Evolutionary conservation across 2,888 invertebrate species (phyloP).

Genomic region (Andrena marginata): DNA sequence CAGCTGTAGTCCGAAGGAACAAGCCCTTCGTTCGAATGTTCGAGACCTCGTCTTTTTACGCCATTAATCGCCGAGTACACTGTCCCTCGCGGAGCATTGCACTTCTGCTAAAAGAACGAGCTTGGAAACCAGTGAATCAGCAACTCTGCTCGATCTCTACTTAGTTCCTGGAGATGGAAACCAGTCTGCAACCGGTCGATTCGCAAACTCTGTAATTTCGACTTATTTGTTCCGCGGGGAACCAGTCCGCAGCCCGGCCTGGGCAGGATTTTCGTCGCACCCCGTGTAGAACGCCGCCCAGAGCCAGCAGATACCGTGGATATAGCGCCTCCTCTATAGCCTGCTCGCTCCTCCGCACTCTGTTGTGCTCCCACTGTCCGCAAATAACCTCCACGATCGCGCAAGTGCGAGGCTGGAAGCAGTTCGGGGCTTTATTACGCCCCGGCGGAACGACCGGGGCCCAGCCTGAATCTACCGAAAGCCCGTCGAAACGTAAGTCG

Average conservation of each 20-base stretch:
- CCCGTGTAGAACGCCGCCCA: conserved; percentile 36
- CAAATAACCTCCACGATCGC: conserved; percentile 66
- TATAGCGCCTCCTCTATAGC: not conserved
- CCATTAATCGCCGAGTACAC: no score
- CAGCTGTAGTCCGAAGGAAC: no score
- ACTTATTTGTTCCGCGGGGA: conserved; percentile 5
- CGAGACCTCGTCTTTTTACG: no score
- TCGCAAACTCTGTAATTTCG: conserved; percentile 8
- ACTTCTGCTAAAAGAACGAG: not conserved
- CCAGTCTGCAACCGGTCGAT: conserved; percentile 12
- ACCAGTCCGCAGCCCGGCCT: conserved; percentile 2
- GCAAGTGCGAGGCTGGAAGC: conserved; percentile 42
- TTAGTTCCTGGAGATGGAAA: not conserved
- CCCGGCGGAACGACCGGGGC: conserved; percentile 3
- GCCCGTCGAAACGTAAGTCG: conserved; percentile 7
- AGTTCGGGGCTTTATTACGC: conserved; percentile 54
- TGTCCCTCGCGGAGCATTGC: not conserved
- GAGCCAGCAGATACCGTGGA: not conserved
- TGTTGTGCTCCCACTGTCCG: conserved; percentile 63
- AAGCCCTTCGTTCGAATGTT: not conserved
- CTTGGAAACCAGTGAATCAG: not conserved
- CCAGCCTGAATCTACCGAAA: conserved; percentile 30
- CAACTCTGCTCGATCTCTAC: not conserved
- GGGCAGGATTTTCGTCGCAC: conserved; percentile 22
- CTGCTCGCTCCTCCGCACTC: conserved; percentile 36